phyloP scores from a whole-genome alignment of 2,888 invertebrate genomes.

The Branchellion lobata region DNA sequence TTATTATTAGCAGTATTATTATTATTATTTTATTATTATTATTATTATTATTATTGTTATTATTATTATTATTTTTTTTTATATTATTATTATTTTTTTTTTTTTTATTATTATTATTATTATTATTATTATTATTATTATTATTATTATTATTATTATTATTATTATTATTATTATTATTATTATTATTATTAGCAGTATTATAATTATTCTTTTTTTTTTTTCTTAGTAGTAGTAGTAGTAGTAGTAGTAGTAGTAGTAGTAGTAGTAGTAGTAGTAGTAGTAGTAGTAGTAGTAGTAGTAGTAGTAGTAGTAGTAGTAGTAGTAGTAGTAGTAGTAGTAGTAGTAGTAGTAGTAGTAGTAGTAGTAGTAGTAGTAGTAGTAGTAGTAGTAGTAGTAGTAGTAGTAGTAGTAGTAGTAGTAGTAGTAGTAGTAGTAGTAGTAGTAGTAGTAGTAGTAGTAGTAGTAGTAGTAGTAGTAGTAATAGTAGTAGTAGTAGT shows the following conservation, averaged over 20 bases:
- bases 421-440: constrained; percentile 8
- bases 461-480: constrained; percentile 13
- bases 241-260: background rate
- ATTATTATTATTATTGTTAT: no score
- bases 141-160: no score
- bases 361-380: constrained; percentile 8
- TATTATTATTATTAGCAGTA: no score
- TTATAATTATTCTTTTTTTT: no score
- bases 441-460: constrained; percentile 8
- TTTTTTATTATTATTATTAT: no score
- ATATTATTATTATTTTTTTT: no score
- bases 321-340: constrained; percentile 3
- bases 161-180: no score
- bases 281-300: constrained; percentile 13
- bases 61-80: no score
- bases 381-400: constrained; percentile 8
- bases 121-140: no score
- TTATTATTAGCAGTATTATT: no score
- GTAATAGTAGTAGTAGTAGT: constrained; percentile 7
- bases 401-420: constrained; percentile 13
- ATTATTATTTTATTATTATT: no score
- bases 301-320: constrained; percentile 8
- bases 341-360: constrained; percentile 13
- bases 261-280: background rate
- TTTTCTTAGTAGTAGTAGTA: no score